Evolutionary conservation across 2,113 vertebrate genomes (phyloP), one percentile per base, ranked within the genome.

Genomic region (Amblyornis subalaris): DNA sequence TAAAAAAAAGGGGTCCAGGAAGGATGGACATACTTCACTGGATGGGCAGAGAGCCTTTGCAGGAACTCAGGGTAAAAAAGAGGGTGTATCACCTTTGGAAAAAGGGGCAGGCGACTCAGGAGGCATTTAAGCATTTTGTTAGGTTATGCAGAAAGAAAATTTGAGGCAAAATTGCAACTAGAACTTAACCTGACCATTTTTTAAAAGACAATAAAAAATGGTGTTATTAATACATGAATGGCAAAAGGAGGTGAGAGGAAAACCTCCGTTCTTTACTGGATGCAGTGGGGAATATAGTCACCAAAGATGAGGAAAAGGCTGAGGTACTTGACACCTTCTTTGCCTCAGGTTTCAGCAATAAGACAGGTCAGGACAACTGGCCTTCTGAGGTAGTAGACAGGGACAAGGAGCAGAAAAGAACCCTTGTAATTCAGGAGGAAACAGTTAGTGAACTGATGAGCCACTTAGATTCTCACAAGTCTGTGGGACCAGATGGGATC

Each of bases 381-480:
- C 19, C 29, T 81, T 12, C 19, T 58, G 53, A 69, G 53, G 18
- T n/a, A 50, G 11, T n/a, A n/a, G 29, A 69, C 0, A 1, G 26
- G 22, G 35, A 28, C 8, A 40, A 29, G 7, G 18, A 58, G 50
- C 12, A 79, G n/a, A 55, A 47, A 0, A 31, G 6, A 48, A 18
- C 35, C 14, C 7, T 8, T 50, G 4, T 11, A 81, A 58, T 48
- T 44, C 11, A 69, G 14, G 9, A 40, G 24, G 18, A 81, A 50
- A 10, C 22, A 18, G 23, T 48, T 14, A 48, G 23, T 0, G 1
- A 40, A n/a, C 8, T 6, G 0, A 1, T 13, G n/a, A 57, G 14
- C 21, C 22, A 57, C n/a, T 28, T 22, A 6, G 10, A 40, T 80
- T 10, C 12, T 48, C n/a, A 31, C 17, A 55, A 57, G 18, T 38